phyloP scores from a whole-genome alignment of 92 coral and sea anemone species.

The Isaurus tuberculatus region DNA sequence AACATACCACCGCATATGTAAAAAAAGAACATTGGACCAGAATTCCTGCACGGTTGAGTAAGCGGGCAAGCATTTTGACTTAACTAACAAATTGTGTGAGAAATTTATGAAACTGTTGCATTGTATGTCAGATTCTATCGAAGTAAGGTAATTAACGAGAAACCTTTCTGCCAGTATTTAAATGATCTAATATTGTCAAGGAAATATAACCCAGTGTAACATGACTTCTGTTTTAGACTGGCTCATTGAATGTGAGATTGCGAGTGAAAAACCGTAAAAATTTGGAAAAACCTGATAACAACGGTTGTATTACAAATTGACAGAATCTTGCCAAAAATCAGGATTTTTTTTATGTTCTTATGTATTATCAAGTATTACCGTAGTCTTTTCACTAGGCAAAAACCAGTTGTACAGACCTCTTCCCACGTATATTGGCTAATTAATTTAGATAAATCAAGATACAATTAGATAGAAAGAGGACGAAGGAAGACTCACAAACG shows the following conservation, averaged over 20 bases:
- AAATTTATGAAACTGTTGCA: not conserved
- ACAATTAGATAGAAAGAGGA: not conserved
- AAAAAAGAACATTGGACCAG: not conserved
- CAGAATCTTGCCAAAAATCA: not conserved
- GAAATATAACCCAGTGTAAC: not conserved
- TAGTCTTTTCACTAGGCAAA: slow-evolving; percentile 5
- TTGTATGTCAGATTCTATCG: not conserved
- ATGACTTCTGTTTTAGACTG: not conserved
- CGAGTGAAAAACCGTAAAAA: not conserved
- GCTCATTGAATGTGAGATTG: not conserved
- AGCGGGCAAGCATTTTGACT: not conserved
- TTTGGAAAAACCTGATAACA: not conserved
- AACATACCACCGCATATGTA: not conserved
- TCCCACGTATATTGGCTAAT: slow-evolving; percentile 17
- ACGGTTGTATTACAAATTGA: not conserved
- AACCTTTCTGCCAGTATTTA: not conserved
- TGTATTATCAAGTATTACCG: not conserved
- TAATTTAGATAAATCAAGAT: slow-evolving; percentile 18
- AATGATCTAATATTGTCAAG: not conserved
- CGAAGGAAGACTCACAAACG: not conserved
- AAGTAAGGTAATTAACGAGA: not conserved
- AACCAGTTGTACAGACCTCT: not conserved
- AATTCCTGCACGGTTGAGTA: not conserved
- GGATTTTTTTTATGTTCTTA: not conserved
- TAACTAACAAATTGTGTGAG: not conserved